Percentiles rank a stretch among this genome's conserved stretches.
These are phyloP conservation scores for Physocephala rufipes DNA, from an alignment of 2,888 invertebrate species.

Conservation along the genomic window DNA sequence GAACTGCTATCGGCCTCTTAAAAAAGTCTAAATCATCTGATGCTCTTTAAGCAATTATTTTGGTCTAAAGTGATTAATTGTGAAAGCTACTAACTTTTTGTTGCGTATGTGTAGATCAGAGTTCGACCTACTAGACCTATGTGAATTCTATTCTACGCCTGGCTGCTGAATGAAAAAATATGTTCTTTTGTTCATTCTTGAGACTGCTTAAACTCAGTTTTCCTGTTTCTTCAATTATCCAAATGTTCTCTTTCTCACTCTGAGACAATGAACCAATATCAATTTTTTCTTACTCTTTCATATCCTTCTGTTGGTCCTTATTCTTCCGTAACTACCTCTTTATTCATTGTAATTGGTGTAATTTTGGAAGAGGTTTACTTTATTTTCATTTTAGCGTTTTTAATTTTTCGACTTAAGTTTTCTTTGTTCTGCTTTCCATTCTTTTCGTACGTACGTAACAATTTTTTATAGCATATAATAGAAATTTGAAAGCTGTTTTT, in stretches of 20 bases:
- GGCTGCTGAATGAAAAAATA: constrained; percentile 39
- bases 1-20: neutral
- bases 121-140: too few relatives aligned
- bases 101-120: neutral
- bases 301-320: neutral
- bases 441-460: constrained; percentile 26
- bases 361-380: constrained; percentile 40
- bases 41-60: constrained; percentile 23
- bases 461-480: constrained; percentile 47
- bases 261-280: neutral
- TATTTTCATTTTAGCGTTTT: constrained; percentile 42
- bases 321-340: constrained; percentile 15
- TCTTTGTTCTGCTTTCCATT: constrained; percentile 46
- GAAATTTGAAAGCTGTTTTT: constrained; percentile 57
- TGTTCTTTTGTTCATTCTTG: constrained; percentile 45
- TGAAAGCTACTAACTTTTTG: too few relatives aligned
- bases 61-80: constrained; percentile 38
- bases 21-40: neutral
- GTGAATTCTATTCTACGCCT: constrained; percentile 1
- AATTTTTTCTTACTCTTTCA: too few relatives aligned
- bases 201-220: constrained; percentile 27
- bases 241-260: neutral
- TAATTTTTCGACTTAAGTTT: constrained; percentile 25
- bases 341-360: constrained; percentile 33
- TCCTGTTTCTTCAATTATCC: constrained; percentile 38